phyloP scores from a whole-genome alignment of 2,888 invertebrate species.

The Eugnorisma glareosa region DNA sequence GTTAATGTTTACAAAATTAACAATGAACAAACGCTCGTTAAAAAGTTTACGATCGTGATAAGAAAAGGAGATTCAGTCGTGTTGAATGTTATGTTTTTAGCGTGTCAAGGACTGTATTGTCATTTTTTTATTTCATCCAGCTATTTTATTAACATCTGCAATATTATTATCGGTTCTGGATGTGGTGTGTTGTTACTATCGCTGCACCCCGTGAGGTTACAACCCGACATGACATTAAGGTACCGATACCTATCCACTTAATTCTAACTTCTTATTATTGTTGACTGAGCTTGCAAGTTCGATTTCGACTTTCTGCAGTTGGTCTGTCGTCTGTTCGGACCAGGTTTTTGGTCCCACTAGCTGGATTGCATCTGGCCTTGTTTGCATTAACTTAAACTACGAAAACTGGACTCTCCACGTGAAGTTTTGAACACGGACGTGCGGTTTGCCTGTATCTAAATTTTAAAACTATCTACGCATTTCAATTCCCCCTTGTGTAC shows the following conservation, averaged over 20 bases:
- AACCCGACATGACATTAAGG: neutral
- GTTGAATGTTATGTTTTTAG: slow-evolving; percentile 55
- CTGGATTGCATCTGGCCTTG: neutral
- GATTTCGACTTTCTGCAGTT: neutral
- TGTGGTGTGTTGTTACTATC: slow-evolving; percentile 4
- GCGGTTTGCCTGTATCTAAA: neutral
- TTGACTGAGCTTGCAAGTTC: neutral
- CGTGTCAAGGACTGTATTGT: slow-evolving; percentile 47
- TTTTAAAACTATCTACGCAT: neutral
- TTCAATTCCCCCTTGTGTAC: neutral
- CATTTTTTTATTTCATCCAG: slow-evolving; percentile 4
- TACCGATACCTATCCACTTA: neutral
- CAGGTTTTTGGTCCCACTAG: neutral
- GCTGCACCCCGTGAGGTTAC: neutral
- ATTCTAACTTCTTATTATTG: neutral
- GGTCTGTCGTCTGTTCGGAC: neutral
- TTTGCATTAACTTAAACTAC: neutral
- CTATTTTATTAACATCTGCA: neutral
- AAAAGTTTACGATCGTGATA: slow-evolving; percentile 72
- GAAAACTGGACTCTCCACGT: neutral
- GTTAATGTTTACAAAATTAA: slow-evolving; percentile 77
- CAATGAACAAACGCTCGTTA: slow-evolving; percentile 85
- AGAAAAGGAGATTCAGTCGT: slow-evolving; percentile 52
- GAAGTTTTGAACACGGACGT: neutral
- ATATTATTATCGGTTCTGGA: slow-evolving; percentile 1